Evolutionary conservation across 1,140 invertebrate species (phyloP), one percentile per base, ranked within the genome.

Genomic region (Lamellibrachia luymesi): DNA sequence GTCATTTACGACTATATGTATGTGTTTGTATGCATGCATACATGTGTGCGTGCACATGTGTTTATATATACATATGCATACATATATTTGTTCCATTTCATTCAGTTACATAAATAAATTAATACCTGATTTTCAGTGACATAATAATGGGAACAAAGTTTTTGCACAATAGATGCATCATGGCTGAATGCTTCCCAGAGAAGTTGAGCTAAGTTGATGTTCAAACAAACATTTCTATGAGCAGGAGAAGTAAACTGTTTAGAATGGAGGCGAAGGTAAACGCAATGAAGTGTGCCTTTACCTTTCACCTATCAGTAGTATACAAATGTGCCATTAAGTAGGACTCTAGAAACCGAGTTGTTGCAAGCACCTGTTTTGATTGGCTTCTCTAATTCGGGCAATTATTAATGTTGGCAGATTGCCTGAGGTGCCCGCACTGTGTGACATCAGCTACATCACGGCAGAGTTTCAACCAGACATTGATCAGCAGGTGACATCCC

Each of bases 391-490:
- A 38, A 38, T 38, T 38, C 38, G 38, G 13, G 25, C 64, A 10
- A 80, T 80, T 80, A 22, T 17, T 80, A 80, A 80, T 51, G 13
- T 91, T 94, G 94, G 56, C 94, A 96, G 95, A 93, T 92, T 96
- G 90, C 95, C 95, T 93, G 95, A 95, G 93, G 94, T 95, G 17
- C 95, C 95, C 2, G 94, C 94, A 93, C 94, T 95, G 51, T 94
- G 94, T 92, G 95, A 95, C 91, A 95, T 96, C 17, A 94, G 95
- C 25, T 95, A 93, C 92, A 94, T 96, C 22, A 94, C 94, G 92
- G 94, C 95, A 5, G 94, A 95, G 64, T 93, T 95, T n/a, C 51
- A 93, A 27, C 49, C 91, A 13, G 51, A 94, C 2, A 94, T 94
- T 92, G 52, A 95, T n/a, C 92, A 93, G n/a, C 91, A 94, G 2